Conservation (phyloP, 2,113 vertebrate genomes). For the Gavia stellata region DNA sequence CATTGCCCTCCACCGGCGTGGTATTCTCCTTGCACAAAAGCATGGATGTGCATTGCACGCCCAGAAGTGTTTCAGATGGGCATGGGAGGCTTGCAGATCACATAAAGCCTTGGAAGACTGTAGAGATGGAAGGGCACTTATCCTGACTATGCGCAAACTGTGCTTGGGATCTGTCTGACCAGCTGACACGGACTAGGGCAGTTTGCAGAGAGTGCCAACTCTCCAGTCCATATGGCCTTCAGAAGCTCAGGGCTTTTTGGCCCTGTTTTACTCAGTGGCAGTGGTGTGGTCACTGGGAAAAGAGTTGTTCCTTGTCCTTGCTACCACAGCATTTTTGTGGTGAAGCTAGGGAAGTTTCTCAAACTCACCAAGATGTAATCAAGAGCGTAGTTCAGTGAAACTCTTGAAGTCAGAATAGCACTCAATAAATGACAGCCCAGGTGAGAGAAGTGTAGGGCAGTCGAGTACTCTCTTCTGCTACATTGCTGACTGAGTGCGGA, state of each 20-base stretch:
- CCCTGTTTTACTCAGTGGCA: background rate
- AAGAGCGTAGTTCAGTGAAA: background rate
- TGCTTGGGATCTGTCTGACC: background rate
- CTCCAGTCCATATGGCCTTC: rapidly evolving
- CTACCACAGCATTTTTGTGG: background rate
- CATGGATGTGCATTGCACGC: rapidly evolving
- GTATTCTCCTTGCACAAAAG: background rate
- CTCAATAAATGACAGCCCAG: background rate
- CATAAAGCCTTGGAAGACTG: background rate
- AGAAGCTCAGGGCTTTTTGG: background rate
- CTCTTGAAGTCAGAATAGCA: background rate
- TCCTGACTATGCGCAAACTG: background rate
- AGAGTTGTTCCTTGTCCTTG: background rate
- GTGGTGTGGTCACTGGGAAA: background rate
- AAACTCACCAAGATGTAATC: rapidly evolving
- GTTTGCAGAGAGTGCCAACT: background rate
- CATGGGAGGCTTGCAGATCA: background rate
- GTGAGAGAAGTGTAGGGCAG: background rate
- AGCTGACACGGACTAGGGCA: background rate
- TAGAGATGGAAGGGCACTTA: background rate
- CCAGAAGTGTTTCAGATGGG: background rate
- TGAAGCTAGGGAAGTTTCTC: background rate
- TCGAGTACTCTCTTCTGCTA: background rate
- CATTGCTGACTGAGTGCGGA: background rate
- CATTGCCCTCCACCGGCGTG: rapidly evolving